Base-by-base conservation (phyloP, 2,797 vertebrate genomes). In the Trachurus trachurus region DNA sequence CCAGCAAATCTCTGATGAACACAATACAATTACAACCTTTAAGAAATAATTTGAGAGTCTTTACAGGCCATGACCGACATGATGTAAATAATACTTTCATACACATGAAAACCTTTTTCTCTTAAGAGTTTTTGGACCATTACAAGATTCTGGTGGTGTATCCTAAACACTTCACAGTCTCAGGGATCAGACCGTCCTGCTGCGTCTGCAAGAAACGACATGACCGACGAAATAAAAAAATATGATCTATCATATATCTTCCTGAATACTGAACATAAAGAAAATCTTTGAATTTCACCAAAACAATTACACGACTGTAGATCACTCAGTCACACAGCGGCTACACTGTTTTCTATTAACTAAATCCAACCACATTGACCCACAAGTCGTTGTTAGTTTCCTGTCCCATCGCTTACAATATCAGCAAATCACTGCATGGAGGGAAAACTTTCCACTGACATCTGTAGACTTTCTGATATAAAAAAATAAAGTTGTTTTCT, bases 281-380 rank as follows among this genome's bases (percentile, higher is more conserved):
- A 75, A 78, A 66, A 71, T 52, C 10, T 71, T 42, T 21, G 10
- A 40, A 53, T 68, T 53, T 59, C 15, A 13, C 6, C n/a, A 47
- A 71, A 67, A 77, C 29, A 63, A 42, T 70, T 31, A 44, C n/a
- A 21, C 53, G 58, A 64, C 19, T 66, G 49, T 50, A 49, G 60
- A 76, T 76, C 75, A 60, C 58, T 77, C 74, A 45, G 42, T 81
- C 54, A 63, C 80, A 83, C 74, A 71, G 29, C 65, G 22, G 52
- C 11, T 16, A 42, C 26, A 6, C 76, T 45, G 79, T 67, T 80
- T 87, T 21, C 52, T 19, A 68, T 80, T 73, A 85, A 74, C 76
- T 59, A 53, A 76, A 67, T 54, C 45, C 37, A 50, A 83, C 67
- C 85, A 78, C 70, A 77, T 0, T 75, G 71, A 86, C 65, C 65